Percentiles rank a stretch among this genome's conserved stretches.
Evolutionary conservation across 1,140 invertebrate species (phyloP).

Genomic region (Subanguina moxae): DNA sequence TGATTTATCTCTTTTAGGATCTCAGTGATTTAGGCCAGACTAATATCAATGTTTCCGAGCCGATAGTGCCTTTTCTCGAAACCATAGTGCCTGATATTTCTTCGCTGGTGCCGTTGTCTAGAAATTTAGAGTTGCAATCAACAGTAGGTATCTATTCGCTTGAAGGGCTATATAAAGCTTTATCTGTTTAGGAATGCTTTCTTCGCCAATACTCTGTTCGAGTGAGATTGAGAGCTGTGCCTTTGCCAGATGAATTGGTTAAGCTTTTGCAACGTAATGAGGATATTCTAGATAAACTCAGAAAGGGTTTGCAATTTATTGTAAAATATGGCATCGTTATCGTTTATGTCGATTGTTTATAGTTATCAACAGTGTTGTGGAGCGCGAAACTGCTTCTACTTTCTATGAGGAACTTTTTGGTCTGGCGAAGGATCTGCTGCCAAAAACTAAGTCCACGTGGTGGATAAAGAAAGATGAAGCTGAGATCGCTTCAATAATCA

Average conservation of each 20-base stretch:
- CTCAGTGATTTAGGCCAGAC: constrained; percentile 63
- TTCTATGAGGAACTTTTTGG: constrained; percentile 63
- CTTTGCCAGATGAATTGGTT: constrained; percentile 73
- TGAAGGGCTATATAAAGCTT: too few species aligned
- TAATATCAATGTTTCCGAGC: constrained; percentile 79
- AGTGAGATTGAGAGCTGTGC: constrained; percentile 74
- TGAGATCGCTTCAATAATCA: constrained; percentile 65
- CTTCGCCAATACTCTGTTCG: constrained; percentile 70
- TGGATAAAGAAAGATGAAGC: constrained; percentile 59
- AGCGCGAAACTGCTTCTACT: neutral
- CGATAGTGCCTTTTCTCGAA: constrained; percentile 92
- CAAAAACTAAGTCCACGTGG: constrained; percentile 65
- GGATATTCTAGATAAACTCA: constrained; percentile 67
- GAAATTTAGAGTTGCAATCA: constrained; percentile 41
- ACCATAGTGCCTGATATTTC: constrained; percentile 71
- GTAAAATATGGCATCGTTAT: constrained; percentile 7
- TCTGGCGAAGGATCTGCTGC: constrained; percentile 69
- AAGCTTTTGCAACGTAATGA: constrained; percentile 80
- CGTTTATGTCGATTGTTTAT: constrained; percentile 8
- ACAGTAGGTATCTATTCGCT: constrained; percentile 33
- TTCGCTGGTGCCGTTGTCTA: constrained; percentile 26
- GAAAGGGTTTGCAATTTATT: constrained; percentile 62
- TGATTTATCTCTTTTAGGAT: constrained; percentile 62
- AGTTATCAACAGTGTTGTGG: neutral
- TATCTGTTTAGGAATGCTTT: constrained; percentile 65